Conservation (phyloP, 2,888 invertebrate genomes). For the Heliconius sara region DNA sequence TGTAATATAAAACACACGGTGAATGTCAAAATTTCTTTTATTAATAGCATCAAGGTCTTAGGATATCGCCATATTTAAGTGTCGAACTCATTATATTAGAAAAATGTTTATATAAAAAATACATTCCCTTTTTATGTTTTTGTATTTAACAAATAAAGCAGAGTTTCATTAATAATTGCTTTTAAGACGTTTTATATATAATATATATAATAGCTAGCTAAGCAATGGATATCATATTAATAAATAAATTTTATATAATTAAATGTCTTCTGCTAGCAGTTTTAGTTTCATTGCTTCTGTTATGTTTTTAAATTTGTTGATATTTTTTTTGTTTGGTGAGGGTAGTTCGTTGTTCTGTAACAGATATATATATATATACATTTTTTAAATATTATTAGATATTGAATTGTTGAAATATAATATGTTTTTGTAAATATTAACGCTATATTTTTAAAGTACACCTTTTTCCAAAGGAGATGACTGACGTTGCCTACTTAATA, state of each 20-base stretch:
- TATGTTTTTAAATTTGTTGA: slow-evolving; percentile 61
- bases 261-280: slow-evolving; percentile 70
- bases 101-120: not conserved
- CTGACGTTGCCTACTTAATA: no score
- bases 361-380: slow-evolving; percentile 10
- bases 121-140: slow-evolving; percentile 10
- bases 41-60: not conserved
- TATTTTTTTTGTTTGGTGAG: slow-evolving; percentile 63
- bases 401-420: no score
- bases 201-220: slow-evolving; percentile 62
- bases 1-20: no score
- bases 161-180: slow-evolving; percentile 22
- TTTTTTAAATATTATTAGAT: not conserved
- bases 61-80: not conserved
- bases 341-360: slow-evolving; percentile 70
- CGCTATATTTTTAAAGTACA: no score
- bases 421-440: no score
- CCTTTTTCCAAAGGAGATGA: no score
- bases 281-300: slow-evolving; percentile 67
- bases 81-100: not conserved
- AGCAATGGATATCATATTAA: slow-evolving; percentile 55
- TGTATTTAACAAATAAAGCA: not conserved
- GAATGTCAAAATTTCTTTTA: no score
- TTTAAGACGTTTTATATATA: slow-evolving; percentile 61
- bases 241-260: slow-evolving; percentile 64